A percentile compares a stretch with the other conserved stretches of the same genome.
Evolutionary conservation across 2,888 invertebrate genomes (phyloP).

Genomic region (Buathra laborator): DNA sequence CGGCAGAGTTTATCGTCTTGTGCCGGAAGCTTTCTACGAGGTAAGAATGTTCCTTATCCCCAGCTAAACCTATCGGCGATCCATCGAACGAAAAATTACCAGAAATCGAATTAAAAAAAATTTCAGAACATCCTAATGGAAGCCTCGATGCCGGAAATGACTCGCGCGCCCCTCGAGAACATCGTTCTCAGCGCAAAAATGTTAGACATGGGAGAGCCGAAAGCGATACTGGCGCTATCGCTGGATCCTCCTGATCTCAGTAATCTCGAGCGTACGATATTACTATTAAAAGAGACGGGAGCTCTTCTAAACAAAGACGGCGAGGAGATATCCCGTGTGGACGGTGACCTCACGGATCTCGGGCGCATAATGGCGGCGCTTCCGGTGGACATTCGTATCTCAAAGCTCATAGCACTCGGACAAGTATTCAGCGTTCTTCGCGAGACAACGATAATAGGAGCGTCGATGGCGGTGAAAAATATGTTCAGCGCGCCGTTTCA

Average conservation of each 20-base stretch:
- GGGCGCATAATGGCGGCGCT: constrained; percentile 93
- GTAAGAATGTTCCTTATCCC: constrained; percentile 78
- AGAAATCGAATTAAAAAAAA: constrained; percentile 76
- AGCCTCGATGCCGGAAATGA: constrained; percentile 91
- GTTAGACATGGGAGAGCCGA: constrained; percentile 92
- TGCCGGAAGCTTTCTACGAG: constrained; percentile 89
- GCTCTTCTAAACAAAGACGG: constrained; percentile 89
- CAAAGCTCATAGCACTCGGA: constrained; percentile 95
- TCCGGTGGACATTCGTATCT: constrained; percentile 93
- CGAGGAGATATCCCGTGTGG: constrained; percentile 86
- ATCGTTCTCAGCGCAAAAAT: constrained; percentile 93
- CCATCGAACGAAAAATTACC: neutral
- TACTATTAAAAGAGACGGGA: constrained; percentile 95
- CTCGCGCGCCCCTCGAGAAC: constrained; percentile 92
- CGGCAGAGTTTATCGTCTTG: constrained; percentile 94
- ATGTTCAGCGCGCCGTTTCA: constrained; percentile 92
- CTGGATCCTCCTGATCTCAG: constrained; percentile 94
- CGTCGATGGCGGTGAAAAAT: constrained; percentile 93
- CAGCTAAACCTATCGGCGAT: too few relatives aligned
- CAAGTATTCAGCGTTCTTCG: constrained; percentile 94
- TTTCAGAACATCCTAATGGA: constrained; percentile 82
- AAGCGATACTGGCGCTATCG: constrained; percentile 93
- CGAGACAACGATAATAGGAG: constrained; percentile 95
- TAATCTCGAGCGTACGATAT: constrained; percentile 93
- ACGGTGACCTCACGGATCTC: constrained; percentile 95